Evolutionary conservation across 1,140 invertebrate species (phyloP).

Genomic region (Tetramorium alpestre): DNA sequence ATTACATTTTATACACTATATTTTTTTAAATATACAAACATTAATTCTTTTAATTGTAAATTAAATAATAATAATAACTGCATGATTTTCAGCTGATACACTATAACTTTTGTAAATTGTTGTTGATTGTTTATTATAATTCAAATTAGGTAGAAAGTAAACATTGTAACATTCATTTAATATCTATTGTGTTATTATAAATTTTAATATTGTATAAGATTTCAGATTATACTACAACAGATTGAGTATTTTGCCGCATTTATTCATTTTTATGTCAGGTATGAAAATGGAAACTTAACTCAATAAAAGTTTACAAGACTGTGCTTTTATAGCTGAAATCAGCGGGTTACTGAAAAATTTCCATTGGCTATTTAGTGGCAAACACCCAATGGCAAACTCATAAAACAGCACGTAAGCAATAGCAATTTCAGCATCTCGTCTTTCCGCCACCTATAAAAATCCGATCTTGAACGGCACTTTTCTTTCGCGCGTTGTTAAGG

Average conservation of each 20-base stretch:
- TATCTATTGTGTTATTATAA: neutral
- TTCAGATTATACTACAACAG: neutral
- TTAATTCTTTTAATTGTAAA: neutral
- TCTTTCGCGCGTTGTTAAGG: neutral
- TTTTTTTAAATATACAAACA: neutral
- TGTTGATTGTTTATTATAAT: neutral
- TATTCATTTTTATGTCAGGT: neutral
- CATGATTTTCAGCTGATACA: neutral
- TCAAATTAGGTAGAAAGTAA: neutral
- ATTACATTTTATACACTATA: neutral
- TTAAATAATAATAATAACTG: neutral
- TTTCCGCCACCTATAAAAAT: slow-evolving; percentile 42
- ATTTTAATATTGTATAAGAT: neutral
- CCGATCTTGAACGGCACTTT: slow-evolving; percentile 22
- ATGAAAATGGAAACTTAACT: slow-evolving; percentile 19
- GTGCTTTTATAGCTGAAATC: slow-evolving; percentile 47
- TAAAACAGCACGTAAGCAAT: slow-evolving; percentile 65
- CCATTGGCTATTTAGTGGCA: slow-evolving; percentile 63
- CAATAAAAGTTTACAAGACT: slow-evolving; percentile 38
- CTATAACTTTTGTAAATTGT: neutral
- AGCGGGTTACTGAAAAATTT: slow-evolving; percentile 48
- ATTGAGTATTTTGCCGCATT: neutral
- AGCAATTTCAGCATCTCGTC: slow-evolving; percentile 50
- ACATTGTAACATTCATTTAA: neutral
- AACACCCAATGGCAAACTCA: slow-evolving; percentile 48